A percentile compares a stretch with the other conserved stretches of the same genome.
phyloP scores from a whole-genome alignment of 2,888 invertebrate species.

The Pristionchus maxplancki region DNA sequence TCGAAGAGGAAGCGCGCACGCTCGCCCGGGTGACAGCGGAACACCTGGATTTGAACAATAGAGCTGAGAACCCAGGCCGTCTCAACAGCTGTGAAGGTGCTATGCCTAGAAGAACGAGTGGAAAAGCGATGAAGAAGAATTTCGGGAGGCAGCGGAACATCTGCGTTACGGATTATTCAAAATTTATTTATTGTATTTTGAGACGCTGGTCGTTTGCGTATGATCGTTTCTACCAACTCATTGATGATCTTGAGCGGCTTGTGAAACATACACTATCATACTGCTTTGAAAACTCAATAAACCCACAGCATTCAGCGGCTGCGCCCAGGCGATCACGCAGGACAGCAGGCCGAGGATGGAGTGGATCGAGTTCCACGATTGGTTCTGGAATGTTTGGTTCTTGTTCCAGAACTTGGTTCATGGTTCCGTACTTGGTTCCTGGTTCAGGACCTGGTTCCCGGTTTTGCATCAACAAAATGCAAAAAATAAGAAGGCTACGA shows the following conservation, averaged over 20 bases:
- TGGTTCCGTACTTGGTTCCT: not conserved
- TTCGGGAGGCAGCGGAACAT: too few species aligned
- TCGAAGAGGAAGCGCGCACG: conserved; percentile 61
- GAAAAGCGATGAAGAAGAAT: too few species aligned
- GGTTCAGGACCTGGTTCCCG: not conserved
- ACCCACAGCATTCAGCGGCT: conserved; percentile 62
- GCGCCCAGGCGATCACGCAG: conserved; percentile 67
- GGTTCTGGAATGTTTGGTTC: conserved; percentile 57
- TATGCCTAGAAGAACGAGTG: too few species aligned
- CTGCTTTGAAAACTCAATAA: conserved; percentile 24
- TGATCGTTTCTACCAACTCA: too few species aligned
- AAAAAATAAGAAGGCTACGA: not conserved
- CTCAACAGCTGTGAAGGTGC: too few species aligned
- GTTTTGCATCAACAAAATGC: not conserved
- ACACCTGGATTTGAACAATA: too few species aligned
- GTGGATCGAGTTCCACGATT: conserved; percentile 61
- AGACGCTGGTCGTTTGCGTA: too few species aligned
- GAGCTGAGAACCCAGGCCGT: too few species aligned
- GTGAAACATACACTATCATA: not conserved
- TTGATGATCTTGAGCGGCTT: too few species aligned
- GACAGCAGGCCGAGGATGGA: conserved; percentile 65
- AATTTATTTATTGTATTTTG: not conserved
- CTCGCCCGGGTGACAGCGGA: conserved; percentile 60
- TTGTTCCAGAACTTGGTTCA: not conserved
- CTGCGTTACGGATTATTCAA: not conserved